Percentiles rank a stretch among this genome's conserved stretches.
These are phyloP conservation scores for Calameuta idolon DNA, from an alignment of 2,888 invertebrate species.

Conservation along the genomic window DNA sequence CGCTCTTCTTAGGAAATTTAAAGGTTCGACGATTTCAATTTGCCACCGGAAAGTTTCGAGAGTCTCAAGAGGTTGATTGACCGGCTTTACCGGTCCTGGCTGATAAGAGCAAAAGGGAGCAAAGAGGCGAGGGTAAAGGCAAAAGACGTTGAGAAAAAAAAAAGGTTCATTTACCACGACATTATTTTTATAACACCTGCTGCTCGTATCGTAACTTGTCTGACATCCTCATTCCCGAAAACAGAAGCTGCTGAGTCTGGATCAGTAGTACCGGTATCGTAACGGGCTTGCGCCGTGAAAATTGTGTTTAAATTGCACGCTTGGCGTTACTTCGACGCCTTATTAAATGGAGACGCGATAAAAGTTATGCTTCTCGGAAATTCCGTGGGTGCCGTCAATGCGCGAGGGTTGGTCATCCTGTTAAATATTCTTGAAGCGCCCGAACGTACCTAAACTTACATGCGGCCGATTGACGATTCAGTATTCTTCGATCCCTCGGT, in stretches of 20 bases:
- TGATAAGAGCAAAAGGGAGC: constrained; percentile 3
- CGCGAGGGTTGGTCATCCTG: background rate
- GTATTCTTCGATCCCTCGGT: background rate
- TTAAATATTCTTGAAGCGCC: background rate
- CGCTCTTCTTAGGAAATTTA: background rate
- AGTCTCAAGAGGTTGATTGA: background rate
- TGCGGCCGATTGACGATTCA: background rate
- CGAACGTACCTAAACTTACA: background rate
- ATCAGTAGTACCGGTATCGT: constrained; percentile 43
- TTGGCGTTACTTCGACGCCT: constrained; percentile 18
- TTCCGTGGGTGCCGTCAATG: background rate
- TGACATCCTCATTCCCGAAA: constrained; percentile 54
- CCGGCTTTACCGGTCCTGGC: constrained; percentile 8
- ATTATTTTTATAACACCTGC: constrained; percentile 38
- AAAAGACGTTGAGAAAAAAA: constrained; percentile 23
- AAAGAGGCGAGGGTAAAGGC: background rate
- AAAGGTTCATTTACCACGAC: background rate
- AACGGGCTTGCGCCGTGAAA: constrained; percentile 37
- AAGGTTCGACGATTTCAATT: background rate
- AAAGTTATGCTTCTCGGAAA: constrained; percentile 12
- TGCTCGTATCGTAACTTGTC: constrained; percentile 44
- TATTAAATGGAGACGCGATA: constrained; percentile 17
- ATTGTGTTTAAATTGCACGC: constrained; percentile 17
- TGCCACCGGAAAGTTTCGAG: background rate
- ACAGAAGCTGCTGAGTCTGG: constrained; percentile 49